Evolutionary conservation across 2,888 invertebrate species (phyloP), one percentile per base, ranked within the genome.

Genomic region (Panorpa germanica): DNA sequence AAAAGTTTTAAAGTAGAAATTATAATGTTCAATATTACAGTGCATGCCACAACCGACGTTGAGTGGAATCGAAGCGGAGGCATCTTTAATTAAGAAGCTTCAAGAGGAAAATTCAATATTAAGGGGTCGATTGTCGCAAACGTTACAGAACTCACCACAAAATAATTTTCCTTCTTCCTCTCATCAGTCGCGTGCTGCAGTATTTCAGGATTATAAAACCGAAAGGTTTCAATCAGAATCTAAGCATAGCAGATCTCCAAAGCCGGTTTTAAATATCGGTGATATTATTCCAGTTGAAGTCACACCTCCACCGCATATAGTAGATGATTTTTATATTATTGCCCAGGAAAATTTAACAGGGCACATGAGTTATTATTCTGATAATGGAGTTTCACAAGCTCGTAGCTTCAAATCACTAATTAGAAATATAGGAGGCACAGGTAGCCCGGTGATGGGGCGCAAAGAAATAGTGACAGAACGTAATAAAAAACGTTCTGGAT

Each of bases 251-350:
- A 33, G 18, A 9, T 21, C 28, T 31, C 45, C 46, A 30, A 45
- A 34, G 33, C 57, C 51, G 39, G 60, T 45, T 42, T 59, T 69
- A 53, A 43, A 57, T 53, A 37, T 67, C 41, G 43, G 61, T 51
- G 47, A 74, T 53, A 61, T 78, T 41, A 54, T 72, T 55, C 49
- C 75, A 44, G 52, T 68, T 50, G 55, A 70, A 53, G 53, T 77
- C 43, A 63, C 73, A 49, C 67, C 78, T 1, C 78, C 82, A 0
- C 52, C 71, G 5, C 85, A 85, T 33, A 62, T 90, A 20, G 74
- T 88, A 41, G 90, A 90, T 50, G 90, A 90, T 53, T 90, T 90
- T 57, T 85, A 78, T 46, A 80, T 82, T 13, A 78, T 86, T 37
- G 83, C 88, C 7, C 73, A 81, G 45, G 86, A 74, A 47, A 69